Percentiles rank a stretch among this genome's conserved stretches.
Conservation (phyloP, 2,888 invertebrate genomes). For the Formica aserva region DNA sequence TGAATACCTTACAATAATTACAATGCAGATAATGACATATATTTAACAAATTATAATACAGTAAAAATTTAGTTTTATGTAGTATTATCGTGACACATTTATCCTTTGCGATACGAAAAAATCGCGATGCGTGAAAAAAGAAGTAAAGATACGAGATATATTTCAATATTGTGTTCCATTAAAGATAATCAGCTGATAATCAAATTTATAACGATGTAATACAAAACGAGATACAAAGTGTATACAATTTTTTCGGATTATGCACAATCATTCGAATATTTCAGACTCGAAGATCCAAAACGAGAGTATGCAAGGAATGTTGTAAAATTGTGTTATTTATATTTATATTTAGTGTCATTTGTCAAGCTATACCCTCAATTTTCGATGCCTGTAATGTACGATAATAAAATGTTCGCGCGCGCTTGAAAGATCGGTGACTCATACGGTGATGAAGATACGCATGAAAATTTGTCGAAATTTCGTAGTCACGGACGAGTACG, state of each 20-base stretch:
- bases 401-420: conserved; percentile 24
- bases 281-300: neutral
- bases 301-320: conserved; percentile 13
- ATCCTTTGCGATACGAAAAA: neutral
- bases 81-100: neutral
- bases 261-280: conserved; percentile 4
- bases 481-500: conserved; percentile 5
- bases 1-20: neutral
- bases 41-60: neutral
- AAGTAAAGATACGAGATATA: neutral
- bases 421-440: conserved; percentile 37
- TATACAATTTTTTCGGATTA: neutral
- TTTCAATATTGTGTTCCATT: neutral
- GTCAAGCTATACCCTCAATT: neutral
- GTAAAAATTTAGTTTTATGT: neutral
- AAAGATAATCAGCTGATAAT: neutral
- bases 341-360: neutral
- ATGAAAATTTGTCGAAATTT: conserved; percentile 35
- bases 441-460: conserved; percentile 6
- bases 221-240: neutral
- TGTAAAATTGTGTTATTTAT: conserved; percentile 39
- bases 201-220: conserved; percentile 59
- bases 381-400: conserved; percentile 8
- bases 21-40: neutral
- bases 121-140: no score